Conservation (phyloP, 2,888 invertebrate species). For the Notodonta dromedarius region DNA sequence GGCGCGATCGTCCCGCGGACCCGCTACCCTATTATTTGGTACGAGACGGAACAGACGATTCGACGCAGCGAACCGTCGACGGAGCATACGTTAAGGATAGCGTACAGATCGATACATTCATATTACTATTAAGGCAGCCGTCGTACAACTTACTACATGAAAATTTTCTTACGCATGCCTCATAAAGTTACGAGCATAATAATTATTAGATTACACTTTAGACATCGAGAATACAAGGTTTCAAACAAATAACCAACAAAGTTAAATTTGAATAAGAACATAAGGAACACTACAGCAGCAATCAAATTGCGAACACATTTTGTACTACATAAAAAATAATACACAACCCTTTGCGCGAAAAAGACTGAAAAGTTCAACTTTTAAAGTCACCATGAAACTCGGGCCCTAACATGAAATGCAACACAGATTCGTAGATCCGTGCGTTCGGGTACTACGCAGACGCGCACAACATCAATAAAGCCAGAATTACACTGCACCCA, state of each 20-base stretch:
- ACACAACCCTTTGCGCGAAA: constrained; percentile 84
- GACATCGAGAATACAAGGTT: constrained; percentile 69
- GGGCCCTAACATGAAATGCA: constrained; percentile 49
- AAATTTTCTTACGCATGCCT: constrained; percentile 63
- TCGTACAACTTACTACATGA: constrained; percentile 64
- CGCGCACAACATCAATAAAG: not conserved
- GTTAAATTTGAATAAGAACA: constrained; percentile 73
- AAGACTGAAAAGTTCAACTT: constrained; percentile 82
- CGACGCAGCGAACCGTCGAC: constrained; percentile 40
- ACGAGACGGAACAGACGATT: constrained; percentile 56
- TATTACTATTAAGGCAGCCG: constrained; percentile 77
- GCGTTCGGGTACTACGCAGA: constrained; percentile 31
- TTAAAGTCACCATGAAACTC: constrained; percentile 71
- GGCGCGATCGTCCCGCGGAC: constrained; percentile 30
- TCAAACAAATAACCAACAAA: constrained; percentile 78
- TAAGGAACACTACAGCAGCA: constrained; percentile 83
- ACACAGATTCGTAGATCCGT: constrained; percentile 36
- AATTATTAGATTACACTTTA: constrained; percentile 54
- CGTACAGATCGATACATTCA: constrained; percentile 59
- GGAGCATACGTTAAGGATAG: constrained; percentile 61
- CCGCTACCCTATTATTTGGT: constrained; percentile 78
- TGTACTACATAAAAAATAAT: constrained; percentile 84
- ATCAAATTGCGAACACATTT: constrained; percentile 84
- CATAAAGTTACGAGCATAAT: constrained; percentile 55
- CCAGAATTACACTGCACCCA: too few species aligned